Percentiles rank a stretch among this genome's conserved stretches.
Evolutionary conservation across 2,113 vertebrate species (phyloP).

Genomic region (Paraplagusia blochii): DNA sequence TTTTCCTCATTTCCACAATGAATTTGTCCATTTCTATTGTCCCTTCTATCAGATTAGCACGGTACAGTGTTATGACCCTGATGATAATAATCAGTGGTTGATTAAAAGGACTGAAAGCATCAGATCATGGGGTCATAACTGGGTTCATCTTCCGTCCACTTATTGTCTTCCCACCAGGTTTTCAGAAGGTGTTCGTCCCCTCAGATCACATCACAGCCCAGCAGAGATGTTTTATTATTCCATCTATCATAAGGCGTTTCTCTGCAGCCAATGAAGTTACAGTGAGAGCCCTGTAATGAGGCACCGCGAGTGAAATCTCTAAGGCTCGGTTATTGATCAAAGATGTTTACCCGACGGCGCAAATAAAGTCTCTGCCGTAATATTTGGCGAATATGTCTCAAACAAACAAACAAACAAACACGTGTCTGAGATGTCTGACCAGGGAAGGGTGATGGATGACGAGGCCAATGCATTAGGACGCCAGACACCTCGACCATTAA

Average conservation of each 20-base stretch:
- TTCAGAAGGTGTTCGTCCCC: slow-evolving; percentile 14
- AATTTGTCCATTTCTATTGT: slow-evolving; percentile 1
- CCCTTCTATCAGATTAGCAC: slow-evolving; percentile 26
- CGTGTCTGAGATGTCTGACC: slow-evolving; percentile 31
- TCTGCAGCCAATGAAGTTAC: slow-evolving; percentile 10
- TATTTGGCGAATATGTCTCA: slow-evolving; percentile 48
- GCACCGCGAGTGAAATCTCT: slow-evolving; percentile 20
- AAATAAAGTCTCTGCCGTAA: slow-evolving; percentile 43
- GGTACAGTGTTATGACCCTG: slow-evolving; percentile 29
- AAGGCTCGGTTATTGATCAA: slow-evolving; percentile 37
- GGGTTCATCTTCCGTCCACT: slow-evolving; percentile 31
- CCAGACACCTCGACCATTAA: slow-evolving; percentile 65
- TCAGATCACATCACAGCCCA: slow-evolving; percentile 41
- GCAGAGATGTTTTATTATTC: slow-evolving; percentile 31
- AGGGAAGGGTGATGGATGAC: slow-evolving; percentile 60
- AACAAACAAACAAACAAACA: slow-evolving; percentile 36
- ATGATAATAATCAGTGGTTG: slow-evolving; percentile 41
- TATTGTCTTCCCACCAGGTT: slow-evolving; percentile 26
- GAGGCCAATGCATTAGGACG: slow-evolving; percentile 42
- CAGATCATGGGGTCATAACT: slow-evolving; percentile 37
- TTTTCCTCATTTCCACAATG: slow-evolving; percentile 10
- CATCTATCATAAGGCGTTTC: slow-evolving; percentile 37
- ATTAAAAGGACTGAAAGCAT: slow-evolving; percentile 49
- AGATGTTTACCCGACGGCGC: slow-evolving; percentile 34
- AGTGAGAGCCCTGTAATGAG: slow-evolving; percentile 34